Evolutionary conservation across 2,888 invertebrate species (phyloP).

Genomic region (Camptogramma bilineatum): DNA sequence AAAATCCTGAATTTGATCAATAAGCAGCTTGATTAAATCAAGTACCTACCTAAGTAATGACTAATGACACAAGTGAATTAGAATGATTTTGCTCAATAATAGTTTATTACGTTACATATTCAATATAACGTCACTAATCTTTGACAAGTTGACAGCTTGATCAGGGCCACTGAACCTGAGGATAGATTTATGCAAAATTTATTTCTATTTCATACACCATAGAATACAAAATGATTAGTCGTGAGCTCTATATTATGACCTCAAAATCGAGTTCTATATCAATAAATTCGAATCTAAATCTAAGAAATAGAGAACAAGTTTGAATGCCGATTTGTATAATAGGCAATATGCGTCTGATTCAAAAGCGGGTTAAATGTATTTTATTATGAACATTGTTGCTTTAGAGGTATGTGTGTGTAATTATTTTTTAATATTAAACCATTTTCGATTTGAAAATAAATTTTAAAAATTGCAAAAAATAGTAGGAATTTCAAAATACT

Average conservation of each 20-base stretch:
- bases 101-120: neutral
- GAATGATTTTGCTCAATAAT: neutral
- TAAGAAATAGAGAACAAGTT: neutral
- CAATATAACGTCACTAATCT: slow-evolving; percentile 13
- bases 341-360: no score
- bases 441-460: no score
- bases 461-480: no score
- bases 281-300: slow-evolving; percentile 31
- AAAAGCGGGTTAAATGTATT: no score
- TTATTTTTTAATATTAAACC: no score
- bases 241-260: slow-evolving; percentile 20
- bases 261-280: slow-evolving; percentile 20
- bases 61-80: neutral
- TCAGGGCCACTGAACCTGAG: slow-evolving; percentile 10
- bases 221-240: slow-evolving; percentile 15
- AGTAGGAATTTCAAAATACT: no score
- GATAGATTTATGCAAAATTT: slow-evolving; percentile 8
- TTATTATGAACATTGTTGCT: no score
- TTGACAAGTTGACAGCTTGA: slow-evolving; percentile 10
- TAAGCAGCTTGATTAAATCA: no score
- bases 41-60: no score
- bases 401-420: no score
- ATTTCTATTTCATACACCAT: neutral
- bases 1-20: no score
- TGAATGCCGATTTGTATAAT: neutral